phyloP scores from a whole-genome alignment of 37 sponge, comb jelly and placozoan genomes.

The Amphimedon queenslandica region DNA sequence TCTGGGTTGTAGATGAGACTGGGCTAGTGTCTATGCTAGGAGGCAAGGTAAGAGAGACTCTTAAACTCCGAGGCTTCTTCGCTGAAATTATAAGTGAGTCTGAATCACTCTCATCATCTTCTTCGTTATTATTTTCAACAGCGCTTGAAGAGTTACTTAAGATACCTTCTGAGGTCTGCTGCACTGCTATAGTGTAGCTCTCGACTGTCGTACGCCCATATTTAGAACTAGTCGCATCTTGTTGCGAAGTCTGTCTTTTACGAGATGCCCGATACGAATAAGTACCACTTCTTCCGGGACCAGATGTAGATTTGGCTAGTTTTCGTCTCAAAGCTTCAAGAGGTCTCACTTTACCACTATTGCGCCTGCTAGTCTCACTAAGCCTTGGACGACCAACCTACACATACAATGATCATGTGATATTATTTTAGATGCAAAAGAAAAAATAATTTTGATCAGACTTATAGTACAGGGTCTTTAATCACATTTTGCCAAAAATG shows the following conservation, averaged over 20 bases:
- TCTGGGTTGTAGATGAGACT: too few species aligned
- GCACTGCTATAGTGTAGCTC: slow-evolving; percentile 35
- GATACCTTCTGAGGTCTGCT: neutral
- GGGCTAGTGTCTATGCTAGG: slow-evolving; percentile 11
- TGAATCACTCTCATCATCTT: neutral
- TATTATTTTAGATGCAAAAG: too few species aligned
- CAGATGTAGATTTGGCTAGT: neutral
- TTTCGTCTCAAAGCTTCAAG: neutral
- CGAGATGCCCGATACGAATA: too few species aligned
- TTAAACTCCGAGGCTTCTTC: slow-evolving; percentile 17
- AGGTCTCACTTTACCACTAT: too few species aligned
- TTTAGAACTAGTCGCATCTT: slow-evolving; percentile 5
- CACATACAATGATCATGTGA: too few species aligned
- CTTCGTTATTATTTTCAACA: neutral
- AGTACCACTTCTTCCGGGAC: too few species aligned
- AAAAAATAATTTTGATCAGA: too few species aligned
- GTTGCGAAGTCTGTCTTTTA: too few species aligned
- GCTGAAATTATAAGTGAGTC: neutral
- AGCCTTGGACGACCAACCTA: too few species aligned
- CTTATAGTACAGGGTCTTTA: too few species aligned
- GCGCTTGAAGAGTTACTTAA: neutral
- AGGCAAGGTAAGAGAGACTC: slow-evolving; percentile 45
- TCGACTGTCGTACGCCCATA: slow-evolving; percentile 26
- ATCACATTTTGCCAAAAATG: too few species aligned
- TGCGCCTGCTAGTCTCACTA: too few species aligned